phyloP scores from a whole-genome alignment of 2,797 vertebrate species.

The Aphelocoma californica region DNA sequence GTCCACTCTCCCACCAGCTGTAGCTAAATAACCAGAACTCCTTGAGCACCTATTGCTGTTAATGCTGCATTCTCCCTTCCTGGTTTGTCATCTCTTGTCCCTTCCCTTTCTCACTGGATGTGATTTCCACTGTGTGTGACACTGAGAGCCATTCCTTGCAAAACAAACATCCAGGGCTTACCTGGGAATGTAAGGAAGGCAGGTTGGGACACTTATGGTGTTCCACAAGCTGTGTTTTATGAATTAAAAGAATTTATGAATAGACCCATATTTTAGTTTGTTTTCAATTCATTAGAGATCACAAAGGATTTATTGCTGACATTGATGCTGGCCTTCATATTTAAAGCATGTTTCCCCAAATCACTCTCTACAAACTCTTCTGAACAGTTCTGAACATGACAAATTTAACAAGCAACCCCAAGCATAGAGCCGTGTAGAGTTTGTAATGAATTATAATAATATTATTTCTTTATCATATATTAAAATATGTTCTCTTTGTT shows the following conservation, averaged over 20 bases:
- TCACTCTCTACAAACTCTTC: neutral
- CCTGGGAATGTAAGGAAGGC: neutral
- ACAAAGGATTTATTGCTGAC: neutral
- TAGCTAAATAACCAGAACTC: neutral
- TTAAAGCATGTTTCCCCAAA: neutral
- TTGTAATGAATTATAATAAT: neutral
- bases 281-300: neutral
- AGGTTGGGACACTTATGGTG: neutral
- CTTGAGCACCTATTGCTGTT: neutral
- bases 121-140: neutral
- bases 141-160: neutral
- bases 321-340: neutral
- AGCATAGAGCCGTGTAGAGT: neutral
- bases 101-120: neutral
- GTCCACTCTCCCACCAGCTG: neutral
- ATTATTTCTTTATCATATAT: neutral
- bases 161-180: neutral
- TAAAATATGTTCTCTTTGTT: neutral
- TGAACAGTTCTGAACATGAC: neutral
- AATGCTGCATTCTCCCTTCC: neutral
- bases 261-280: neutral
- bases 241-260: neutral
- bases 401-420: neutral
- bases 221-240: neutral
- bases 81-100: neutral